A percentile compares a stretch with the other conserved stretches of the same genome.
Conservation (phyloP, 2,797 vertebrate species). For the Acanthurus leucopareius region DNA sequence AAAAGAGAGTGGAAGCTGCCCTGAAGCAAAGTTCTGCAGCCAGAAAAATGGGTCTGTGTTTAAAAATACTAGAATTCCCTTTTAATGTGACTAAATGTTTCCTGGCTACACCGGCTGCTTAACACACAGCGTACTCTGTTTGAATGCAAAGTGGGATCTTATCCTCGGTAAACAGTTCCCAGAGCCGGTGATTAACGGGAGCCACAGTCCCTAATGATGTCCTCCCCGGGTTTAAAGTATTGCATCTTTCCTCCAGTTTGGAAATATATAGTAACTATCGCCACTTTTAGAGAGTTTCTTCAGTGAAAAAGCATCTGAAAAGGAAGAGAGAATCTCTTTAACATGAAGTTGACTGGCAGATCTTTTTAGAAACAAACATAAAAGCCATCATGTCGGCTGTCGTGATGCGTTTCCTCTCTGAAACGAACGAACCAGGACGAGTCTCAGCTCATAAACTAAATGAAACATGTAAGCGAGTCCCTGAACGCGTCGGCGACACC, state of each 20-base stretch:
- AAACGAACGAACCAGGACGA: background rate
- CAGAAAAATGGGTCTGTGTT: no score
- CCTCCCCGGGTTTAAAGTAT: background rate
- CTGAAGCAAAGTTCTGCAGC: no score
- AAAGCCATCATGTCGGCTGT: background rate
- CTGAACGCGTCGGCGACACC: background rate
- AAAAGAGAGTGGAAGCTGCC: no score
- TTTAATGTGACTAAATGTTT: background rate
- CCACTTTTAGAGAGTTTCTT: background rate
- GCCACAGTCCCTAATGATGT: background rate
- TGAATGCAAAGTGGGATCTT: no score
- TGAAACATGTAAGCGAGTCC: background rate
- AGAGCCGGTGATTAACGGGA: background rate
- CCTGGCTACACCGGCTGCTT: background rate
- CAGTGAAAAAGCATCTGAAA: background rate
- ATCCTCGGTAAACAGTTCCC: no score
- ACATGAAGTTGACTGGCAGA: background rate
- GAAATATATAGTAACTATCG: background rate
- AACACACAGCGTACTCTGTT: background rate
- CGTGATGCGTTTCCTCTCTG: background rate
- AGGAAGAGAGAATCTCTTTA: background rate
- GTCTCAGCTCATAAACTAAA: background rate
- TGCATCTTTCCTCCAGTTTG: no score
- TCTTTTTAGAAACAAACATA: background rate
- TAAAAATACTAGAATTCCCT: background rate